Conservation (phyloP, 2,888 invertebrate genomes). For the Strigamia maritima region DNA sequence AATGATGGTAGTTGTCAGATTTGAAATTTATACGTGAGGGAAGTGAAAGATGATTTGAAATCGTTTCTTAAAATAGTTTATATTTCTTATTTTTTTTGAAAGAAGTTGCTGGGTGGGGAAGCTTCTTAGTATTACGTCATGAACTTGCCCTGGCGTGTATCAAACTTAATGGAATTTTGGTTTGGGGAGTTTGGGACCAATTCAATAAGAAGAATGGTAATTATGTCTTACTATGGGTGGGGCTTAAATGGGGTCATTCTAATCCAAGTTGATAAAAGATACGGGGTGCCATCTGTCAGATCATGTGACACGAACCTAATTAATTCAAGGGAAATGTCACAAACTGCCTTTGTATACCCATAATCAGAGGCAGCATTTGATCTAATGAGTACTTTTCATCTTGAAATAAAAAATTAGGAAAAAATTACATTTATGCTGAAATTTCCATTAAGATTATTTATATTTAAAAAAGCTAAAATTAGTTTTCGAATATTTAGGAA, state of each 20-base stretch:
- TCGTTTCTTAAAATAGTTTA: background rate
- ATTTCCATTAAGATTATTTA: too few relatives aligned
- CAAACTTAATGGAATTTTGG: constrained; percentile 15
- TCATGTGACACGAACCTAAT: background rate
- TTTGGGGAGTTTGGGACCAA: constrained; percentile 6
- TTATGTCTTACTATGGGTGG: constrained; percentile 15
- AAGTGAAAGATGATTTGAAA: background rate
- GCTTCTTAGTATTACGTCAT: background rate
- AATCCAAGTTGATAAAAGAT: constrained; percentile 10
- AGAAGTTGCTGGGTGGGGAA: background rate
- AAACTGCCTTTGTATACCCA: background rate
- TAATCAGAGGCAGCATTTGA: background rate
- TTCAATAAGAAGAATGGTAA: constrained; percentile 15
- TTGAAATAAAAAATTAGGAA: background rate
- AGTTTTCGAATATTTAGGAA: background rate
- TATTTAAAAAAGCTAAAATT: background rate
- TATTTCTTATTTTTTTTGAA: background rate
- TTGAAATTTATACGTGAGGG: background rate
- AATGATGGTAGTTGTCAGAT: background rate
- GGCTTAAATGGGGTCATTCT: constrained; percentile 15
- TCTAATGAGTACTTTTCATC: background rate
- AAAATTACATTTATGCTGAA: background rate
- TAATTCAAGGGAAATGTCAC: background rate
- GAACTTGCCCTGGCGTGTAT: constrained; percentile 5
- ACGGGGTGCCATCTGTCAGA: constrained; percentile 10